These are phyloP conservation scores for Apodemia duryi DNA, from an alignment of 2,888 invertebrate species.

Conservation along the genomic window DNA sequence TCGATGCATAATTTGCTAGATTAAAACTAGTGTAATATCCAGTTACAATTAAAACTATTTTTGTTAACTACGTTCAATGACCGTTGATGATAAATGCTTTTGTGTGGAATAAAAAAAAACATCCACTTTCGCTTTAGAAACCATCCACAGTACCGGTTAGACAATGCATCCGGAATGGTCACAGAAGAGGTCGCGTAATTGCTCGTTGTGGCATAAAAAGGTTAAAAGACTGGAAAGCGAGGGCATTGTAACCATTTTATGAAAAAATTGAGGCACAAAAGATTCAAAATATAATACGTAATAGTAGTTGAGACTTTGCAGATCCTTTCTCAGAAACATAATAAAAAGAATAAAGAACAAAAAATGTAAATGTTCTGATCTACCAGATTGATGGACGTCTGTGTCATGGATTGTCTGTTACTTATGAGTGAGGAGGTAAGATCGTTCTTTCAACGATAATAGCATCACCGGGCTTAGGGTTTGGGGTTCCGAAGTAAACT, in stretches of 20 bases:
- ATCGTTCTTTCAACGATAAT: no score
- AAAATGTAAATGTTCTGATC: no score
- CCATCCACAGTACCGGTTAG: neutral
- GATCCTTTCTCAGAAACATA: neutral
- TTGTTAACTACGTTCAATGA: neutral
- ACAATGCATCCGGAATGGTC: neutral
- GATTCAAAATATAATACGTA: neutral
- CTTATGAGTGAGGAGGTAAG: no score
- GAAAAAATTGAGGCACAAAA: neutral
- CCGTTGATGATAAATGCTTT: neutral
- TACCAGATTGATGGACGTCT: no score
- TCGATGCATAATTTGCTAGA: no score
- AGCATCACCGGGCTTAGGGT: no score
- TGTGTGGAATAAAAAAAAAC: neutral
- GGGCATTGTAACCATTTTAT: neutral
- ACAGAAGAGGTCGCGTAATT: neutral
- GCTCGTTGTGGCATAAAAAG: neutral
- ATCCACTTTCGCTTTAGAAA: conserved; percentile 4
- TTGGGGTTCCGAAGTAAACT: no score
- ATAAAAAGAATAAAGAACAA: no score
- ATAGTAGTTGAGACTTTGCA: neutral
- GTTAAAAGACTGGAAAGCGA: conserved; percentile 2
- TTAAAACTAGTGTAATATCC: no score
- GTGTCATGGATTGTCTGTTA: no score
- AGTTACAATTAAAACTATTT: neutral